Evolutionary conservation across 2,797 vertebrate species (phyloP), one percentile per base, ranked within the genome.

Genomic region (Bradypodion ventrale): DNA sequence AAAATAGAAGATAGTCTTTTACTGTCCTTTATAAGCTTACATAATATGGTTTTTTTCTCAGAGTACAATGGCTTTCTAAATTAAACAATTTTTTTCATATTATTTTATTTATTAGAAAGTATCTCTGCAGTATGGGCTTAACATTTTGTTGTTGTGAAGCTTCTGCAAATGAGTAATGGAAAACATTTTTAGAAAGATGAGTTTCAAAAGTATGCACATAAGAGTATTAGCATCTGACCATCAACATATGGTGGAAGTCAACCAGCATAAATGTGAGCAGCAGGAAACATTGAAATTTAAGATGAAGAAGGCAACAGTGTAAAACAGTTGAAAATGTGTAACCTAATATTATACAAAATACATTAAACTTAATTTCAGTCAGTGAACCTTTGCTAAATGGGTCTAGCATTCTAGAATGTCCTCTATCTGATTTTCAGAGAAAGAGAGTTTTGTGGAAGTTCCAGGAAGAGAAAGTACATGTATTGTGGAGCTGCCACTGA

Each of bases 1-100:
- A n/a, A n/a, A n/a, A n/a, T n/a, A n/a, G 56, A 89, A 88, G 83
- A 23, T 84, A 49, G 75, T 42, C 16, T 85, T 88, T 2, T 8
- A 27, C 49, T 27, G 86, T 82, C 63, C 0, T 80, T 46, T 86
- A 42, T 15, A 78, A 76, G 68, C 66, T 89, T 23, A 72, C 62
- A 19, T 89, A 62, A 59, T 44, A 79, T n/a, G n/a, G n/a, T n/a
- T 73, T 13, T 44, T 27, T 19, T 87, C 40, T 44, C 44, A 81
- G 60, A 89, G 65, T 46, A 72, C 37, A 78, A 84, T 35, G 15
- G n/a, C 68, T 74, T 74, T 86, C n/a, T 84, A 59, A 82, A 80
- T 7, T 49, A 81, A 83, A 80, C 29, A 73, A 62, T 70, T 69
- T 15, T 12, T 8, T 60, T 62, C 56, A 68, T 40, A 25, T 9